These are phyloP conservation scores for Lycopodina hypogea DNA, from an alignment of 37 sponge, comb jelly and placozoan genomes.

Conservation along the genomic window DNA sequence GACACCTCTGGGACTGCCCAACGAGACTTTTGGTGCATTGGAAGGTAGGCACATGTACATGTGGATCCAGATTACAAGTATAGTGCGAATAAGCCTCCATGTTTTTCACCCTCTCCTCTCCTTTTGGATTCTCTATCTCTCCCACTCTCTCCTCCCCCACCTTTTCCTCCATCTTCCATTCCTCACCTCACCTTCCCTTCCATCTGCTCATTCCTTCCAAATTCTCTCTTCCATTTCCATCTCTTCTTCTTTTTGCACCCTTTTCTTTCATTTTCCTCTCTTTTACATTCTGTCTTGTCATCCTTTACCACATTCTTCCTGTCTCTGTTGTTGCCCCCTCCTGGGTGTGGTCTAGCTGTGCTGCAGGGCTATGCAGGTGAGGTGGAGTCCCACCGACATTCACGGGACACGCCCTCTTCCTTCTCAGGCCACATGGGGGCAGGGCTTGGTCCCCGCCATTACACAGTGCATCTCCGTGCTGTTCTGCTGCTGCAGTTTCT, in stretches of 20 bases:
- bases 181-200: too few relatives aligned
- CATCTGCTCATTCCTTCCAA: too few relatives aligned
- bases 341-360: conserved; percentile 34
- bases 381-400: conserved; percentile 56
- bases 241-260: too few relatives aligned
- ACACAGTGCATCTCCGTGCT: conserved; percentile 81
- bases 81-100: background rate
- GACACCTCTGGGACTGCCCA: conserved; percentile 88
- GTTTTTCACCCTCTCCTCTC: background rate
- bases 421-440: conserved; percentile 85
- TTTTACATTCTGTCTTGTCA: too few relatives aligned
- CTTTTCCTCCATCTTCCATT: too few relatives aligned
- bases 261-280: too few relatives aligned
- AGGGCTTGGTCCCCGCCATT: conserved; percentile 88
- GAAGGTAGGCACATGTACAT: conserved; percentile 73
- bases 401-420: conserved; percentile 74
- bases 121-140: background rate
- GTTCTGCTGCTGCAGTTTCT: conserved; percentile 83
- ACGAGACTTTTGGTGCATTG: conserved; percentile 85
- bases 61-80: background rate
- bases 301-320: too few relatives aligned
- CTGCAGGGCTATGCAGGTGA: conserved; percentile 74
- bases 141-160: too few relatives aligned
- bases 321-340: too few relatives aligned
- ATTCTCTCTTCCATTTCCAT: too few relatives aligned